Percentiles rank a stretch among this genome's conserved stretches.
Evolutionary conservation across 1,140 invertebrate genomes (phyloP).

Genomic region (Acarapis woodi): DNA sequence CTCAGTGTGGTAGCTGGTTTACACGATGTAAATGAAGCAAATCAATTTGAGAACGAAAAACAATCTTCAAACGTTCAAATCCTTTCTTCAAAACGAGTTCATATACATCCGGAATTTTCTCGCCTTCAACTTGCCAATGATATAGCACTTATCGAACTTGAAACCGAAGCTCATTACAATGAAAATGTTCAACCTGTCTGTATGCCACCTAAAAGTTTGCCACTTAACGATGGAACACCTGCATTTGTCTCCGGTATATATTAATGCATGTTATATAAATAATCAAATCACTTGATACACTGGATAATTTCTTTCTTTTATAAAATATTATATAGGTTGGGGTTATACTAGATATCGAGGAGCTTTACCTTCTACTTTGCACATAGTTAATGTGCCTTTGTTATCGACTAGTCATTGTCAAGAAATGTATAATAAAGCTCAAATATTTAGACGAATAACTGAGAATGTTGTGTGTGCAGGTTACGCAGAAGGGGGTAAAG

Average conservation of each 20-base stretch:
- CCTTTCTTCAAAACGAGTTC: slow-evolving; percentile 29
- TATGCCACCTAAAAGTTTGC: not conserved
- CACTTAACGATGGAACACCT: not conserved
- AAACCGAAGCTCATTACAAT: slow-evolving; percentile 2
- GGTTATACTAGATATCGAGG: too few species aligned
- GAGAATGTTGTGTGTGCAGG: slow-evolving; percentile 65
- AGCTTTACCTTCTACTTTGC: too few species aligned
- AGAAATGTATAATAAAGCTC: slow-evolving; percentile 62
- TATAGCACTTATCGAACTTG: slow-evolving; percentile 5
- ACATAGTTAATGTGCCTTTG: slow-evolving; percentile 64
- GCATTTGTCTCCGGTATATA: not conserved
- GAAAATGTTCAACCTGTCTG: slow-evolving; percentile 1
- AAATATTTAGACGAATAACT: slow-evolving; percentile 48
- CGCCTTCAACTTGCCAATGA: slow-evolving; percentile 21
- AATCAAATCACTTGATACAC: too few species aligned
- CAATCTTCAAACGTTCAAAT: not conserved
- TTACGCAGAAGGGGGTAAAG: slow-evolving; percentile 64
- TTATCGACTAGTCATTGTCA: slow-evolving; percentile 65
- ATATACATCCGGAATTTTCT: slow-evolving; percentile 41
- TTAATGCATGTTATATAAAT: too few species aligned
- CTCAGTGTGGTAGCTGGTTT: slow-evolving; percentile 70
- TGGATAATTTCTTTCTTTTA: too few species aligned
- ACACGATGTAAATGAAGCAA: slow-evolving; percentile 31
- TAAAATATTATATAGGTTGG: too few species aligned
- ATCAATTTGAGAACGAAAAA: not conserved